Evolutionary conservation across 2,113 vertebrate genomes (phyloP).

Genomic region (Xyrauchen texanus): DNA sequence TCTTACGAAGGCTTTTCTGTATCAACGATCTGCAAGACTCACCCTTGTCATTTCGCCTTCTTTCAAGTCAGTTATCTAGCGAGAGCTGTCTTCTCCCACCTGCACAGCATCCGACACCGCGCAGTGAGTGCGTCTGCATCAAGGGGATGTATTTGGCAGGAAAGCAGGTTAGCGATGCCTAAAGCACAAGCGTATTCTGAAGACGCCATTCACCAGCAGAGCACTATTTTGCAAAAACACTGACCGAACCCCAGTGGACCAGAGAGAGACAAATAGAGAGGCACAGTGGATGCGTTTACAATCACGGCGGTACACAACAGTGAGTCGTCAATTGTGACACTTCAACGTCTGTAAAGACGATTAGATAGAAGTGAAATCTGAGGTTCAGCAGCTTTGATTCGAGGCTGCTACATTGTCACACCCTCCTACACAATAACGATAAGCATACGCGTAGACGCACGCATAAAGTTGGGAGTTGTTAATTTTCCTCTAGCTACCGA

Average conservation of each 20-base stretch:
- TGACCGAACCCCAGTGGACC: not conserved
- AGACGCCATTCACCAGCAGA: constrained; percentile 13
- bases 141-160: constrained; percentile 50
- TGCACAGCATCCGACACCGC: constrained; percentile 38
- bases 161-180: constrained; percentile 39
- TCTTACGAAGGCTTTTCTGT: no score
- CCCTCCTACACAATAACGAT: not conserved
- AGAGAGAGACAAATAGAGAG: not conserved
- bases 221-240: not conserved
- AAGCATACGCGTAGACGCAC: not conserved
- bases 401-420: not conserved
- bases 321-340: constrained; percentile 16
- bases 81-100: not conserved
- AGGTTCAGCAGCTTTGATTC: not conserved
- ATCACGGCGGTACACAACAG: not conserved
- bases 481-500: no score
- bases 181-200: constrained; percentile 48
- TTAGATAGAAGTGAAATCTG: not conserved
- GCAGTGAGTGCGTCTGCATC: constrained; percentile 21
- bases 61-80: no score
- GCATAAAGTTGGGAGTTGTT: no score
- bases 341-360: not conserved
- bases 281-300: not conserved
- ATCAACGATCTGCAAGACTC: no score
- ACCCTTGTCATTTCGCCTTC: no score